Base-by-base conservation (phyloP, 2,888 invertebrate species). In the Malthinus flaveolus region DNA sequence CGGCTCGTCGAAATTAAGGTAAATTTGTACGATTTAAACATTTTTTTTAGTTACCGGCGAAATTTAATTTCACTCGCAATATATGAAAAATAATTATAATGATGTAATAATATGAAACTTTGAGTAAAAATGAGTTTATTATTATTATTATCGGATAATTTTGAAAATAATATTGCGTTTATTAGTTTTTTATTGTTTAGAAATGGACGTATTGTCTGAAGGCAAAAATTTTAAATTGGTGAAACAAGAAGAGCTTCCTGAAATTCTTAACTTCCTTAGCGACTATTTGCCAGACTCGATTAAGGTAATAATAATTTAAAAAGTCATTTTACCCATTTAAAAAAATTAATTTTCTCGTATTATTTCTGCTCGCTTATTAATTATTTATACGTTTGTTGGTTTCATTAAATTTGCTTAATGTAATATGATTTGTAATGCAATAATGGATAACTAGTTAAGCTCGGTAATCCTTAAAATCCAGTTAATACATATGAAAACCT, bases 151-250 rank as follows among this genome's bases (percentile, higher is more conserved):
- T n/a, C 6, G 35, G 6, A 3, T 10, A 35, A 35, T 35, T 35
- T 4, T 3, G 6, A 23, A 23, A 23, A 23, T 23, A n/a, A n/a
- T 23, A 5, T 23, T 23, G 23, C 23, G 23, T 23, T 23, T 23
- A 23, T 23, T 23, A 23, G 23, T 42, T 56, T 49, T 48, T 47
- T 63, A 72, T 55, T 75, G 81, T 85, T 59, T 82, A 90, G 89
- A 88, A 84, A 90, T 90, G 90, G 90, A 90, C 88, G 87, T 90
- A 85, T 86, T 88, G 84, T 83, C 88, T 80, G 90, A 90, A 83
- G 90, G 90, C 77, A 89, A 87, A 84, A 88, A 91, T 85, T 93
- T 93, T 84, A 89, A 90, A 86, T 87, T 92, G 85, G 88, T 90
- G 79, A 83, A 86, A 82, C 88, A 90, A 84, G 88, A 89, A 79